A percentile compares a stretch with the other conserved stretches of the same genome.
Conservation (phyloP, 1,140 invertebrate genomes). For the Caenorhabditis remanei region DNA sequence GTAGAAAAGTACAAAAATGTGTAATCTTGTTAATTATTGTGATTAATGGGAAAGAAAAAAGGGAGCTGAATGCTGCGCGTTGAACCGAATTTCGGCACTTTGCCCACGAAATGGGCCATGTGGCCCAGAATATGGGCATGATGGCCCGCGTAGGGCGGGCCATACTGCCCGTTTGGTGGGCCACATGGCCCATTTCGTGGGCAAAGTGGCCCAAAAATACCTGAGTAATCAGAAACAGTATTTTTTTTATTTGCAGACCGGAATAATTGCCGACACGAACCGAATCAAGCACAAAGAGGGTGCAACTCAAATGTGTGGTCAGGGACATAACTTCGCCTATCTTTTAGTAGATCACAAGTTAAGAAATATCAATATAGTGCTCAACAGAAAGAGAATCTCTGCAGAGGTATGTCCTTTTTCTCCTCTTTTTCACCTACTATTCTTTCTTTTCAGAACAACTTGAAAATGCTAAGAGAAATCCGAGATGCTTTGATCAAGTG, state of each 20-base stretch:
- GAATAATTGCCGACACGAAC: neutral
- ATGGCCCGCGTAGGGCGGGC: too few relatives aligned
- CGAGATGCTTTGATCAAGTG: neutral
- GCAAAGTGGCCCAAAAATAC: too few relatives aligned
- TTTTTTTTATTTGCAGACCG: neutral
- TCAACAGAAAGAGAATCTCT: neutral
- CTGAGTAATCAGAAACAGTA: neutral
- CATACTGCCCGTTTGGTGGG: too few relatives aligned
- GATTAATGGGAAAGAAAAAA: too few relatives aligned
- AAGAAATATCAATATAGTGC: conserved; percentile 12
- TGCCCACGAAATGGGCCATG: too few relatives aligned
- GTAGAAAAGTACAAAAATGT: too few relatives aligned
- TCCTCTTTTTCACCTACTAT: neutral
- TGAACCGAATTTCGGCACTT: too few relatives aligned
- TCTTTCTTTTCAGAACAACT: neutral
- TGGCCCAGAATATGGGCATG: too few relatives aligned
- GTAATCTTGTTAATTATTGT: too few relatives aligned
- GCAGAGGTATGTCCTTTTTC: neutral
- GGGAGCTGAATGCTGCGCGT: too few relatives aligned
- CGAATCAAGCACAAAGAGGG: conserved; percentile 2
- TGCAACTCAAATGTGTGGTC: conserved; percentile 25
- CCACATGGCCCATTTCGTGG: too few relatives aligned
- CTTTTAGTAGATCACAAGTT: neutral
- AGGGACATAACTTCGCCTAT: conserved; percentile 8
- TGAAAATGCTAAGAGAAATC: conserved; percentile 1